Conservation (phyloP, 2,888 invertebrate species). For the Sipha maydis region DNA sequence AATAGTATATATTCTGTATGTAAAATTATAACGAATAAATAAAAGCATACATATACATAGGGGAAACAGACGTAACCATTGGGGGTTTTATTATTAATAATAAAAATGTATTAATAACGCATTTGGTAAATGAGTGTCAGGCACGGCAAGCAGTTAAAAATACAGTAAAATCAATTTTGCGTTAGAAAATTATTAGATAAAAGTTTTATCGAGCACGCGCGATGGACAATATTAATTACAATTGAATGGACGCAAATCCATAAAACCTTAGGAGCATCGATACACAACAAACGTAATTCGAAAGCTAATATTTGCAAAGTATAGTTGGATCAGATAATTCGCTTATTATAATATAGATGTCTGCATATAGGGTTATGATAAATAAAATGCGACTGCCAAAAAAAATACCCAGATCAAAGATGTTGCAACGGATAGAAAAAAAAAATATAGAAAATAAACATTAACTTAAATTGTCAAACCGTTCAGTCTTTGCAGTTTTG, state of each 20-base stretch:
- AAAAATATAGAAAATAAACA: constrained; percentile 3
- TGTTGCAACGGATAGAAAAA: not conserved
- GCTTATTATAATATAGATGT: not conserved
- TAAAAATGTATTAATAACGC: not conserved
- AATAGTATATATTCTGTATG: not conserved
- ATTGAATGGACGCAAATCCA: not conserved
- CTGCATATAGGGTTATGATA: not conserved
- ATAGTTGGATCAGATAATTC: not conserved
- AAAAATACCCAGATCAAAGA: not conserved
- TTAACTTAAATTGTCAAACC: not conserved
- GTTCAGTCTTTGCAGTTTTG: not conserved
- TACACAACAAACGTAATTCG: not conserved
- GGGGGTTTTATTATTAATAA: not conserved
- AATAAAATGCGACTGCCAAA: not conserved
- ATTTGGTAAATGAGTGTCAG: not conserved
- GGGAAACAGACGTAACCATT: not conserved
- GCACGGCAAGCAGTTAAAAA: not conserved
- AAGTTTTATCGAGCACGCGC: not conserved
- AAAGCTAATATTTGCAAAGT: not conserved
- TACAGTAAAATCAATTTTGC: not conserved
- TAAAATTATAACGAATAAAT: not conserved
- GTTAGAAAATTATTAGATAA: not conserved
- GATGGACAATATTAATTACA: constrained; percentile 12
- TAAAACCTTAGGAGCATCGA: not conserved
- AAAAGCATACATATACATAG: not conserved